Base-by-base conservation (phyloP, 2,888 invertebrate genomes). In the Eledone cirrhosa region DNA sequence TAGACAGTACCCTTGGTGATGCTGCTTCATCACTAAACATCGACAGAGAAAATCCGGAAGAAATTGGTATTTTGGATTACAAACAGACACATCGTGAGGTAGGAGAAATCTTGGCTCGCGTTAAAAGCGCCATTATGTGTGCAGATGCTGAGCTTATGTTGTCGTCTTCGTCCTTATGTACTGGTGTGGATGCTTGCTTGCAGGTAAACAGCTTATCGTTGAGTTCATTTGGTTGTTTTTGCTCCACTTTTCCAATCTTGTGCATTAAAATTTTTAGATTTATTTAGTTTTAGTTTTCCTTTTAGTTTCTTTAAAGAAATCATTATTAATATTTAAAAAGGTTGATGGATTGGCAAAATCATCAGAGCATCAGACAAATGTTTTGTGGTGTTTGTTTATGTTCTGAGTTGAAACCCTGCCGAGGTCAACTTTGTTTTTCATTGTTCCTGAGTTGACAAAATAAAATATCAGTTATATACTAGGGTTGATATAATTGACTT, bases 61-160 rank as follows among this genome's bases (percentile, higher is more conserved):
- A 72, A 11, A 72, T 72, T 72, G 72, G 72, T 14, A 72, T 72
- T n/a, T n/a, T 72, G 72, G 72, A 72, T 72, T 72, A 72, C 72
- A 72, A 72, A 33, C 72, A 72, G 72, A 72, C 72, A 41, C 78
- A 78, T 24, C 31, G 31, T 8, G 80, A 80, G 79, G 81, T 83
- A 77, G 79, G 80, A 53, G 72, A 79, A 47, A 79, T 83, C 16
- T 65, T 83, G 63, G 79, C 80, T 63, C 79, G 78, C 31, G 78
- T 80, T 41, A 79, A 80, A 31, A 77, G 80, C 59, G 78, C 81
- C 75, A 75, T 83, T 72, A 77, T 76, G n/a, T 82, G 82, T 63
- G 84, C 79, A 22, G 84, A 84, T 80, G 80, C 78, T 74, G 80
- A 80, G 65, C 79, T 83, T 74, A 78, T 78, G 29, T 47, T 77